Evolutionary conservation across 2,888 invertebrate genomes (phyloP), one percentile per base, ranked within the genome.

Genomic region (Argyra leucocephala): DNA sequence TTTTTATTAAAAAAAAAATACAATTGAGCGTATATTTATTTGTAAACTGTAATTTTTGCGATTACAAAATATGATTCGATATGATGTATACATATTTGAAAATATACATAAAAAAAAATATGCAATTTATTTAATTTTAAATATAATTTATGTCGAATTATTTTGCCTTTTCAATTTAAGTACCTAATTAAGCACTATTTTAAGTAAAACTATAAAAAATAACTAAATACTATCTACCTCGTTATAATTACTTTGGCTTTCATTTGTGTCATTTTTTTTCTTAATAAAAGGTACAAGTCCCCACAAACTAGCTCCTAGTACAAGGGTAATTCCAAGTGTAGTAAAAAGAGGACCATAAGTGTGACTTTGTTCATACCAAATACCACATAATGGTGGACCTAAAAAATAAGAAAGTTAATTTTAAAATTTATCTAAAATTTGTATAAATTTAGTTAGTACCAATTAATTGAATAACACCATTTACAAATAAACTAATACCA

Each of bases 401-500:
- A 48, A 48, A 48, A 48, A 2, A 5, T 18, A 37, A 37, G 15
- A 18, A 48, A 48, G 2, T 48, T 48, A n/a, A n/a, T 48, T 48
- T 18, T 2, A 31, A 3, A 31, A 31, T 31, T 31, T 26, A n/a
- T 26, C 12, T 48, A 48, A 48, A 48, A 48, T 31, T 31, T 31
- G 18, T 0, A 10, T 31, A 6, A 31, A 10, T 31, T 10, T 6
- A 31, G 31, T 31, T 31, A 2, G 12, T 48, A 48, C 93, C 92
- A 2, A 90, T 79, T 60, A 93, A 76, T 76, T 93, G 93, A 23
- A 92, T 76, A 63, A 93, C 83, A 1, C 93, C 93, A 72, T 92
- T 93, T 15, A 92, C 85, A 72, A 93, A 92, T 36, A 93, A 80
- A 69, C 91, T 91, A 36, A 93, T 91, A 1, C 93, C 93, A 72